Base-by-base conservation (phyloP, 1,140 invertebrate species). In the Drosophila pachea region DNA sequence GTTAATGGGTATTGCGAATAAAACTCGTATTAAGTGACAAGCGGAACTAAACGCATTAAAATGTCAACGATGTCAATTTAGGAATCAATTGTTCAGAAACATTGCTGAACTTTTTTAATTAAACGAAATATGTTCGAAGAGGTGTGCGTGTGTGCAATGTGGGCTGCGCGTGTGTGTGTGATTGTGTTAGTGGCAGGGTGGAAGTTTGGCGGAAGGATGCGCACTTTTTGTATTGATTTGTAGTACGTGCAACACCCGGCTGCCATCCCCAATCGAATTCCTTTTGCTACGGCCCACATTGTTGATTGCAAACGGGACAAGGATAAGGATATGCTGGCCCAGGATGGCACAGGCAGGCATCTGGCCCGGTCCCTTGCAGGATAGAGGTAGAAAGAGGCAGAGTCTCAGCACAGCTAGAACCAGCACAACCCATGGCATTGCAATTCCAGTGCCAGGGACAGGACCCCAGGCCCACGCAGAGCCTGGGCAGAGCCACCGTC, bases 71-170 rank as follows among this genome's bases (percentile, higher is more conserved):
- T 76, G 73, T 74, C 59, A 66, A 68, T 67, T 72, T 66, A 56
- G 50, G 67, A 76, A 77, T 74, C 73, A 86, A 72, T 79, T 77
- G 73, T 77, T 69, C 64, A 61, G 62, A 74, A 74, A 68, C 58
- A 74, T 29, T 58, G 60, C 59, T 50, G 42, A 79, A 86, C 76
- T 86, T 86, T 84, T 79, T 86, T 86, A 84, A 84, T 86, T 84
- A 84, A 76, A 64, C 63, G 33, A 74, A 83, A 78, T 74, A 84
- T 74, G 62, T 68, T 45, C 32, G 62, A 50, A 38, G 31, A 22
- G 49, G 45, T 14, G 32, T 4, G 32, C 6, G 3, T 11, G 5
- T 38, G 9, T 38, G 36, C 22, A 22, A 22, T 38, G 36, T 8
- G 36, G 4, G 9, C 35, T 36, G 9, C 11, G 9, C 8, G 36